phyloP scores from a whole-genome alignment of 2,888 invertebrate genomes.

The Torymus aiolomorphi region DNA sequence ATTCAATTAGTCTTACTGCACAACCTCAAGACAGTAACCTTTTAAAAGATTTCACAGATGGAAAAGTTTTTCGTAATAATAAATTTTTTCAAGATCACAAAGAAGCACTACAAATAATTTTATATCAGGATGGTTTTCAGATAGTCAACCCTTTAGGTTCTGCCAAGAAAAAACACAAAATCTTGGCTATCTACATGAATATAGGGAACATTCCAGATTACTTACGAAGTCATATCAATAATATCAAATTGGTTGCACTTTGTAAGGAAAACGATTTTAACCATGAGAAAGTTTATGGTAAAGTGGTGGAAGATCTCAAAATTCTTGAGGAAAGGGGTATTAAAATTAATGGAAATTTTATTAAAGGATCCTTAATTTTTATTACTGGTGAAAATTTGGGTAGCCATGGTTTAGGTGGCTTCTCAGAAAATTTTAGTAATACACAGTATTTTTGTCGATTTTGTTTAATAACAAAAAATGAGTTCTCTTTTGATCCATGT shows the following conservation, averaged over 20 bases:
- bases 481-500: not conserved
- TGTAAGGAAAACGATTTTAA: conserved; percentile 60
- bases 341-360: conserved; percentile 23
- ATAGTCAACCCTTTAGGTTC: conserved; percentile 65
- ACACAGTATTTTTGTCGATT: conserved; percentile 63
- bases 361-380: conserved; percentile 59
- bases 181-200: conserved; percentile 63
- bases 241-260: conserved; percentile 64
- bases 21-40: not conserved
- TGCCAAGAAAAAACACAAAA: conserved; percentile 63
- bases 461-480: conserved; percentile 52
- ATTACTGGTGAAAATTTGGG: no score
- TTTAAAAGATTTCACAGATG: conserved; percentile 48
- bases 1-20: conserved; percentile 35
- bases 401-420: conserved; percentile 66
- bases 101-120: conserved; percentile 57
- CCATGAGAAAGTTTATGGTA: conserved; percentile 15
- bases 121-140: conserved; percentile 67
- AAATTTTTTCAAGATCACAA: conserved; percentile 37
- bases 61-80: conserved; percentile 42
- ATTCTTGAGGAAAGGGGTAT: conserved; percentile 57
- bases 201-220: conserved; percentile 61
- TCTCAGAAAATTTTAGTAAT: conserved; percentile 62
- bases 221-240: conserved; percentile 59
- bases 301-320: conserved; percentile 61